A percentile compares a stretch with the other conserved stretches of the same genome.
These are phyloP conservation scores for Montifringilla adamsi DNA, from an alignment of 2,113 vertebrate genomes.

Conservation along the genomic window DNA sequence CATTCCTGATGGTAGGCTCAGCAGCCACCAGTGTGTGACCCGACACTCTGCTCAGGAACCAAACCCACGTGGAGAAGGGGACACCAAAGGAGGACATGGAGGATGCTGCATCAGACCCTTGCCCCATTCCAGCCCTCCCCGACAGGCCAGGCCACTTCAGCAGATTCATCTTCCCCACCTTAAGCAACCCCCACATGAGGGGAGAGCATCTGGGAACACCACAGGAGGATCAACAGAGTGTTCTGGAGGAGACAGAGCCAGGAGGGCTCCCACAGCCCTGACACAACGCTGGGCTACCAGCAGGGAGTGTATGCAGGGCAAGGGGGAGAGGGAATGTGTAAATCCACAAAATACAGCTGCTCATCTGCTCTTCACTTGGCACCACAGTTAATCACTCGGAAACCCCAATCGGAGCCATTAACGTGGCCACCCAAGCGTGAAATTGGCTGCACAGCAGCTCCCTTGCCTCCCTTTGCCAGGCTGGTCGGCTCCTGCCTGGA, in stretches of 20 bases:
- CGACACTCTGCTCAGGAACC: background rate
- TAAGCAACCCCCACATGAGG: background rate
- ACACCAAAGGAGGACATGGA: background rate
- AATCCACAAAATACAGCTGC: conserved; percentile 25
- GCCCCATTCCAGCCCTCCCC: background rate
- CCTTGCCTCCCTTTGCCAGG: background rate
- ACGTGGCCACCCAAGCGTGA: conserved; percentile 54
- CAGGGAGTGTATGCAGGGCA: background rate
- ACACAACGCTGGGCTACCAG: background rate
- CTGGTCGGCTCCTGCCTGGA: background rate
- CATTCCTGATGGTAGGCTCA: background rate
- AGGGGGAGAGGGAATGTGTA: background rate
- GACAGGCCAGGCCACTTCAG: background rate
- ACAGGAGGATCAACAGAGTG: background rate
- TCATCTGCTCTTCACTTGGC: conserved; percentile 1
- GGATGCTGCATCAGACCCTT: background rate
- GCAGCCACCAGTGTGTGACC: background rate
- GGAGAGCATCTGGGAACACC: background rate
- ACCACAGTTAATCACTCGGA: conserved; percentile 48
- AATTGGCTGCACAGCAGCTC: conserved; percentile 61
- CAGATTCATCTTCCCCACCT: background rate
- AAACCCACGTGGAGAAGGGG: background rate
- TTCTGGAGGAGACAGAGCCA: background rate
- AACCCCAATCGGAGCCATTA: conserved; percentile 65
- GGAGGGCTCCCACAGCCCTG: background rate